Percentiles rank a stretch among this genome's conserved stretches.
phyloP scores from a whole-genome alignment of 2,888 invertebrate genomes.

The Trileptium ribeirensis region DNA sequence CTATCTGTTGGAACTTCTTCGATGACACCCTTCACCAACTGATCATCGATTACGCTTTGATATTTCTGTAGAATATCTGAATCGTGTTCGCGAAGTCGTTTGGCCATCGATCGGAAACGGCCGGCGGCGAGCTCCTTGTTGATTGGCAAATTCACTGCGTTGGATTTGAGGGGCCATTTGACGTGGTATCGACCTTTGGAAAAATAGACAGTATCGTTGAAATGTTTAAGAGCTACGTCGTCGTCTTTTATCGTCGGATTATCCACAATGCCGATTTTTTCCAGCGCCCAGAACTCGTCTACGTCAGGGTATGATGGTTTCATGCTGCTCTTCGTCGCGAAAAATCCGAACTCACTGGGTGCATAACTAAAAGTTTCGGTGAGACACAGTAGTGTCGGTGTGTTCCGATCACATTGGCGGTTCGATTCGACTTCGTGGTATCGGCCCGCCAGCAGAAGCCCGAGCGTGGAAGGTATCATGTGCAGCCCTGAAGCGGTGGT shows the following conservation, averaged over 20 bases:
- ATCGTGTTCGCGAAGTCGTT: not conserved
- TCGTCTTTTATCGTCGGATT: not conserved
- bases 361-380: not conserved
- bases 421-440: not conserved
- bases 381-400: not conserved
- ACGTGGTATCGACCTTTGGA: not conserved
- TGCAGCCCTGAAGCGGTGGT: not conserved
- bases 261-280: not conserved
- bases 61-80: constrained; percentile 22
- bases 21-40: constrained; percentile 21
- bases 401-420: too few species aligned
- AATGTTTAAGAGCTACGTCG: not conserved
- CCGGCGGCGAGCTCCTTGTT: not conserved
- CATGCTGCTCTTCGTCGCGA: not conserved
- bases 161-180: not conserved
- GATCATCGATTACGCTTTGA: constrained; percentile 18
- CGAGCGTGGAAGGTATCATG: not conserved
- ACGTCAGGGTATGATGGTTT: not conserved
- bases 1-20: constrained; percentile 14
- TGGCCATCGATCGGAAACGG: not conserved
- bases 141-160: not conserved
- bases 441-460: not conserved
- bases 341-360: not conserved
- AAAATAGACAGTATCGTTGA: not conserved
- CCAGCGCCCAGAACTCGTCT: not conserved